Evolutionary conservation across 2,113 vertebrate genomes (phyloP).

Genomic region (Rhadina sibilatrix): DNA sequence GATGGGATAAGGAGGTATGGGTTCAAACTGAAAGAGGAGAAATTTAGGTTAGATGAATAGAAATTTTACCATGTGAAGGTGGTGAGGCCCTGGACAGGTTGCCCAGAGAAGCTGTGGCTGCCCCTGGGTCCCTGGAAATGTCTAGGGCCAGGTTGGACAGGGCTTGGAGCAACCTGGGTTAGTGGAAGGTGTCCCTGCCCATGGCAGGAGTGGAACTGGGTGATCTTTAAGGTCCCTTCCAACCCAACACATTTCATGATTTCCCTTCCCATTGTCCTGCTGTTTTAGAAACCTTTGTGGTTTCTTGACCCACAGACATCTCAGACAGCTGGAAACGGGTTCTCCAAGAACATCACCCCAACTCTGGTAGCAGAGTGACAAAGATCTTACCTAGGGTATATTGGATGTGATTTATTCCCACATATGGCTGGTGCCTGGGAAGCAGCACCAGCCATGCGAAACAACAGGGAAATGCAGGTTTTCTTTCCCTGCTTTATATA

Average conservation of each 20-base stretch:
- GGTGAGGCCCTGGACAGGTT: background rate
- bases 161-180: background rate
- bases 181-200: background rate
- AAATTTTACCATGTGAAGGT: background rate
- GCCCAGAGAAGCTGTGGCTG: background rate
- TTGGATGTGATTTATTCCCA: background rate
- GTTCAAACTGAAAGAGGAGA: background rate
- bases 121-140: background rate
- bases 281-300: background rate
- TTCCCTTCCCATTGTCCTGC: background rate
- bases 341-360: rapidly evolving
- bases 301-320: background rate
- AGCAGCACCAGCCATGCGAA: too few species aligned
- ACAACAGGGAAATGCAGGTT: background rate
- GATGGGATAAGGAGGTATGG: background rate
- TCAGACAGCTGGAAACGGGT: background rate
- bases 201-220: background rate
- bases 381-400: background rate
- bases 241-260: background rate
- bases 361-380: background rate
- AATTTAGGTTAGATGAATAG: background rate
- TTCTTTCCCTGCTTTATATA: background rate
- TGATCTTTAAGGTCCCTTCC: background rate
- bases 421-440: background rate
- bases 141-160: background rate